These are phyloP conservation scores for Cotesia glomerata DNA, from an alignment of 1,140 invertebrate genomes.

Conservation along the genomic window DNA sequence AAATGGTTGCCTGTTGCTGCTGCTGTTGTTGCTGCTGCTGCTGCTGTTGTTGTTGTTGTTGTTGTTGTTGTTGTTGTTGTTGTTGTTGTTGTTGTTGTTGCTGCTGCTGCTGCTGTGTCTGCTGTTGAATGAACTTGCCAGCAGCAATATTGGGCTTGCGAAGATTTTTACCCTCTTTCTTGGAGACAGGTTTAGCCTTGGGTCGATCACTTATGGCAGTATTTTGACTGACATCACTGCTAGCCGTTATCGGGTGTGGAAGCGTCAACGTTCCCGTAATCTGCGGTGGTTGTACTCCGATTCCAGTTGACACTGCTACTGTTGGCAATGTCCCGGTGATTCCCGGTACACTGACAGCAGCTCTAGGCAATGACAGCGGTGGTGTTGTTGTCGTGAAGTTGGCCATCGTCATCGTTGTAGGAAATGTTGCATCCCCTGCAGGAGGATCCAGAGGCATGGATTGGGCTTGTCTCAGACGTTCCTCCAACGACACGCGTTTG, in stretches of 20 bases:
- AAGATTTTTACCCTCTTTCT: conserved; percentile 74
- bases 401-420: conserved; percentile 35
- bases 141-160: conserved; percentile 55
- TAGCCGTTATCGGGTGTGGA: conserved; percentile 58
- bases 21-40: conserved; percentile 48
- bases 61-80: conserved; percentile 15
- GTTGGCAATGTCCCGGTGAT: neutral
- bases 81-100: conserved; percentile 13
- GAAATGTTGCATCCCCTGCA: conserved; percentile 40
- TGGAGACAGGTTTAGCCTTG: conserved; percentile 79
- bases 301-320: conserved; percentile 23
- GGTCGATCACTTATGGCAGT: conserved; percentile 81
- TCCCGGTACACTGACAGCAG: neutral
- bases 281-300: conserved; percentile 26
- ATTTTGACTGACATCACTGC: conserved; percentile 65
- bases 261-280: conserved; percentile 14
- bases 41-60: conserved; percentile 24
- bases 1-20: neutral
- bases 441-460: conserved; percentile 33
- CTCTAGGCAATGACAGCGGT: conserved; percentile 12
- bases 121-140: conserved; percentile 21
- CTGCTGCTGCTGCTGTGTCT: conserved; percentile 46
- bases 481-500: conserved; percentile 31
- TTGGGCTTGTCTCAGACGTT: conserved; percentile 37
- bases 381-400: conserved; percentile 31